Conservation (phyloP, 1,140 invertebrate species). For the Formica exsecta region DNA sequence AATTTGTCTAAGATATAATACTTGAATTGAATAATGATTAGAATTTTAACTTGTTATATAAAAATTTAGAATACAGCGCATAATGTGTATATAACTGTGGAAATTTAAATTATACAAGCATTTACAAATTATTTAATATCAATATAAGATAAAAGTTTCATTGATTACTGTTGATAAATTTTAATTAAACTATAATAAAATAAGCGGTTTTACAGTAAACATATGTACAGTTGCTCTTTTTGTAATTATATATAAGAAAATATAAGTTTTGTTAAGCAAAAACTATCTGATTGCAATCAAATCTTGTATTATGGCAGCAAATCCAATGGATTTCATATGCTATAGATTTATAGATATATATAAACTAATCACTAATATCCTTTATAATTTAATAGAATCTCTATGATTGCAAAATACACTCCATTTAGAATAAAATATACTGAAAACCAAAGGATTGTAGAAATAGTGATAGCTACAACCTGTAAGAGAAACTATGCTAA, state of each 20-base stretch:
- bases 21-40: slow-evolving; percentile 6
- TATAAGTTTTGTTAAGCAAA: slow-evolving; percentile 17
- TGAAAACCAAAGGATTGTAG: slow-evolving; percentile 67
- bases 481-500: slow-evolving; percentile 69
- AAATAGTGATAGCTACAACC: slow-evolving; percentile 57
- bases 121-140: slow-evolving; percentile 9
- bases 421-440: slow-evolving; percentile 67
- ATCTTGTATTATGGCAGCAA: slow-evolving; percentile 40
- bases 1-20: not conserved
- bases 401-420: slow-evolving; percentile 32
- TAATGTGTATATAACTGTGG: not conserved
- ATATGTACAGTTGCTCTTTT: slow-evolving; percentile 8
- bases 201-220: not conserved
- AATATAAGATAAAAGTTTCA: not conserved
- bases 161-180: not conserved
- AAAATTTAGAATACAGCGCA: not conserved
- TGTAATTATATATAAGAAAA: not conserved
- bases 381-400: slow-evolving; percentile 47
- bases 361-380: not conserved
- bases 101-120: not conserved
- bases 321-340: slow-evolving; percentile 65
- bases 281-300: slow-evolving; percentile 24
- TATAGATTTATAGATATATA: not conserved
- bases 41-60: not conserved
- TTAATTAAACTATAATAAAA: not conserved